phyloP scores from a whole-genome alignment of 2,797 vertebrate species.

The Sphenodon punctatus region DNA sequence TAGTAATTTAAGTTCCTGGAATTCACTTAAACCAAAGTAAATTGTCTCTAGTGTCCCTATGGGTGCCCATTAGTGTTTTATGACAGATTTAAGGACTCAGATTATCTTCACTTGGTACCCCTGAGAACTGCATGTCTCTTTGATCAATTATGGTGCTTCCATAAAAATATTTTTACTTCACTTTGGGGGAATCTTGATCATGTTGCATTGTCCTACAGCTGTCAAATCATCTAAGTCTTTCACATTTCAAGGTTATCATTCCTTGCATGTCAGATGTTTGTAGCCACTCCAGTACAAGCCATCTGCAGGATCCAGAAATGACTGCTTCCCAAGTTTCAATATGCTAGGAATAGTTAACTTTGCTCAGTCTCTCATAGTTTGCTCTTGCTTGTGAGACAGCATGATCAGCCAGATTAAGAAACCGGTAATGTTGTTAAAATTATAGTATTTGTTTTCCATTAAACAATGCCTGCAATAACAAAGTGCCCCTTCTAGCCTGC shows the following conservation, averaged over 20 bases:
- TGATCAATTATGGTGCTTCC: conserved; percentile 54
- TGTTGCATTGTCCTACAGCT: conserved; percentile 18
- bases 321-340: not conserved
- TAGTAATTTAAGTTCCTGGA: conserved; percentile 45
- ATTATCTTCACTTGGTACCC: conserved; percentile 10
- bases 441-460: too few relatives aligned
- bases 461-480: too few relatives aligned
- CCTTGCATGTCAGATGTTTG: not conserved
- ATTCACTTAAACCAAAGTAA: conserved; percentile 63
- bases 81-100: conserved; percentile 40
- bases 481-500: too few relatives aligned
- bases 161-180: conserved; percentile 64
- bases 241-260: conserved; percentile 49
- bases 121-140: conserved; percentile 27
- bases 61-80: conserved; percentile 40
- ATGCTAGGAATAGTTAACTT: too few relatives aligned
- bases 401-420: too few relatives aligned
- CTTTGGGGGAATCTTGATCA: conserved; percentile 45
- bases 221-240: conserved; percentile 15
- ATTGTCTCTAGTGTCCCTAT: conserved; percentile 27
- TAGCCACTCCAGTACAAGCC: not conserved
- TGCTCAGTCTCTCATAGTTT: too few relatives aligned
- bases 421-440: too few relatives aligned
- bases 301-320: not conserved
- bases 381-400: too few relatives aligned